Conservation (phyloP, 2,113 vertebrate species). For the Mus musculus region GRCm39 chr5:37195001-37195500, state of each 20-base stretch:
- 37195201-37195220: not conserved
- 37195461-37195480: not conserved
- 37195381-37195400: not conserved
- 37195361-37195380: not conserved
- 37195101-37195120: not conserved
- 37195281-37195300: not conserved
- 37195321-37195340: not conserved
- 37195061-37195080: not conserved
- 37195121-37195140: not conserved
- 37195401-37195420: not conserved
- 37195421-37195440: not conserved
- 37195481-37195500: no score
- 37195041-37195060: not conserved
- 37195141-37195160: not conserved
- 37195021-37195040: not conserved
- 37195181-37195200: not conserved
- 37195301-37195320: not conserved
- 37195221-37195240: not conserved
- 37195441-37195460: not conserved
- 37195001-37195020: not conserved
- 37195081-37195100: not conserved
- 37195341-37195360: not conserved
- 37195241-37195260: not conserved
- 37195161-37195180: not conserved
- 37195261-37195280: not conserved